These are phyloP conservation scores for Spea multiplicata DNA, from an alignment of 2,113 vertebrate species.

Conservation along the genomic window DNA sequence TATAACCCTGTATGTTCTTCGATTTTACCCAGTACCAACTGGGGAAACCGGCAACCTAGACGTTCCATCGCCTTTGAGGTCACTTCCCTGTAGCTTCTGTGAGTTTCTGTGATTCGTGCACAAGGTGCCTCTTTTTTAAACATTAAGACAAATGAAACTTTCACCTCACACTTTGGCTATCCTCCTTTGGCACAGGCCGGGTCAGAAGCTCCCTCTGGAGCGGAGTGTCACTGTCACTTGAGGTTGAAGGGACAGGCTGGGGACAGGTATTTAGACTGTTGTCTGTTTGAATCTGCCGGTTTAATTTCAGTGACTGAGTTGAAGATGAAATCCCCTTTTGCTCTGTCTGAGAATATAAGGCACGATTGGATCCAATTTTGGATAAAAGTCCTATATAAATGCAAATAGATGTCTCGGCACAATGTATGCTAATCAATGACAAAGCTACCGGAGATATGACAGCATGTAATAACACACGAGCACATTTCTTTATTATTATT, in stretches of 20 bases:
- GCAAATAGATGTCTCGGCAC: conserved; percentile 38
- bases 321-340: conserved; percentile 43
- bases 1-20: too few relatives aligned
- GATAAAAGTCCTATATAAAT: conserved; percentile 49
- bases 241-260: conserved; percentile 32
- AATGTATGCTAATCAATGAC: conserved; percentile 47
- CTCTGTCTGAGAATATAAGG: conserved; percentile 36
- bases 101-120: background rate
- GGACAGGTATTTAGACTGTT: conserved; percentile 31
- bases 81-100: too few relatives aligned
- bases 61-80: too few relatives aligned
- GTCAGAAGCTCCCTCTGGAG: conserved; percentile 15
- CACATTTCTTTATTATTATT: conserved; percentile 37
- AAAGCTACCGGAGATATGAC: conserved; percentile 38
- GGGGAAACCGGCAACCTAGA: too few relatives aligned
- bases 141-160: background rate
- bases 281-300: conserved; percentile 38
- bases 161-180: conserved; percentile 25
- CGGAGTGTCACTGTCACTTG: conserved; percentile 20
- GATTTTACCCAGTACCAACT: too few relatives aligned
- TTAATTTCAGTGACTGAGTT: conserved; percentile 35
- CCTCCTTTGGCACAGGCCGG: background rate
- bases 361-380: conserved; percentile 39
- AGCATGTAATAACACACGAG: conserved; percentile 40
- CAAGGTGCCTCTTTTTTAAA: background rate